A percentile compares a stretch with the other conserved stretches of the same genome.
These are phyloP conservation scores for Clarias batrachus DNA, from an alignment of 2,113 vertebrate species.

Conservation along the genomic window DNA sequence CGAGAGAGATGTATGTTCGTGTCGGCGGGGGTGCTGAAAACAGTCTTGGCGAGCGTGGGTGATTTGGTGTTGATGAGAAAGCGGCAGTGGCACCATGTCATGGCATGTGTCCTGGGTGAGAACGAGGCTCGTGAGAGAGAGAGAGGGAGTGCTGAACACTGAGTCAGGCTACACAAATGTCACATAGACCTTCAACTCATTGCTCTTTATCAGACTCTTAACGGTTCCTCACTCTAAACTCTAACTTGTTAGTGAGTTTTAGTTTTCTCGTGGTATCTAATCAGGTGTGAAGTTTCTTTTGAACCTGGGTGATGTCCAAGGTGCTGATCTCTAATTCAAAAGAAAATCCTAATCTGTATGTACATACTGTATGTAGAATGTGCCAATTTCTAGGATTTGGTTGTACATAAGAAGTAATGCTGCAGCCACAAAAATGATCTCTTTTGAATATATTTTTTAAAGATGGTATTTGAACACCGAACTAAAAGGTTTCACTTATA, in stretches of 20 bases:
- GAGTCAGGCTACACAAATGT: conserved; percentile 11
- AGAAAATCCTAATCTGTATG: background rate
- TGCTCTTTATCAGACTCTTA: background rate
- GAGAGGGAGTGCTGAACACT: background rate
- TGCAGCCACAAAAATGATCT: background rate
- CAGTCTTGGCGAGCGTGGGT: conserved; percentile 36
- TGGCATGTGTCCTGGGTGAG: conserved; percentile 32
- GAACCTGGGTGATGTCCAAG: background rate
- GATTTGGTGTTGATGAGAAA: conserved; percentile 45
- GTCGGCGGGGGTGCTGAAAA: background rate
- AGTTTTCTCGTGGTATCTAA: background rate
- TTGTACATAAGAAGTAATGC: background rate
- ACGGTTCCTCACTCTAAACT: background rate
- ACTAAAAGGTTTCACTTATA: background rate
- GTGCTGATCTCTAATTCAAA: background rate
- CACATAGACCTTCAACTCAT: background rate
- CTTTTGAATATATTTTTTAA: background rate
- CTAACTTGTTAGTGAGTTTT: background rate
- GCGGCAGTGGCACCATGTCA: conserved; percentile 28
- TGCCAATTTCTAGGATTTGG: background rate
- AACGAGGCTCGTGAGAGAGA: conserved; percentile 23
- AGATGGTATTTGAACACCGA: background rate
- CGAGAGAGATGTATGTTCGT: conserved; percentile 10
- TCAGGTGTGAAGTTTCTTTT: background rate
- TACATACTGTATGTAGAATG: background rate